Evolutionary conservation across 1,140 invertebrate species (phyloP).

Genomic region (Penaeus japonicus): DNA sequence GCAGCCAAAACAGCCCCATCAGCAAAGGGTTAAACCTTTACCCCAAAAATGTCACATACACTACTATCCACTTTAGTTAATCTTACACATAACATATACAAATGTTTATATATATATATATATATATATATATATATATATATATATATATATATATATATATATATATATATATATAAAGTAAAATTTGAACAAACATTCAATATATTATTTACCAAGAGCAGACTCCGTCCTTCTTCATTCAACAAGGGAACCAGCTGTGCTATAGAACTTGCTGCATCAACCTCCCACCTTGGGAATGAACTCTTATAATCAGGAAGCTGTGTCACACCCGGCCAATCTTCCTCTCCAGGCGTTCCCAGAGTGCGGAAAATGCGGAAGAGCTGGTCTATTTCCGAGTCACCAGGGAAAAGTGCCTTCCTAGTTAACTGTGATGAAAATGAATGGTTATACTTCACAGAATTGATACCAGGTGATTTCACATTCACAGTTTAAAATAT

Average conservation of each 20-base stretch:
- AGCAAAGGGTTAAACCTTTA: no score
- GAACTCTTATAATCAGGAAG: conserved; percentile 87
- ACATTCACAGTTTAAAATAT: neutral
- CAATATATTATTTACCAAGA: neutral
- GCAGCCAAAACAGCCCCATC: no score
- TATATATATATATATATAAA: no score
- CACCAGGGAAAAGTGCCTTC: conserved; percentile 87
- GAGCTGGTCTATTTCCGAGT: conserved; percentile 96
- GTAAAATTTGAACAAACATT: no score
- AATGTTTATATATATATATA: no score
- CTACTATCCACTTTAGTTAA: no score
- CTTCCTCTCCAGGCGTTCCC: conserved; percentile 85
- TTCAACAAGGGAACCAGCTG: conserved; percentile 59
- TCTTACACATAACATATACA: no score
- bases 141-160: no score
- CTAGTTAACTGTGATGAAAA: conserved; percentile 73
- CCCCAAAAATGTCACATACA: no score
- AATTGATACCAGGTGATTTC: no score
- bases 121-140: no score
- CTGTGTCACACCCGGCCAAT: conserved; percentile 83
- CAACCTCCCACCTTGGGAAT: conserved; percentile 85
- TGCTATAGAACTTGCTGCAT: conserved; percentile 59
- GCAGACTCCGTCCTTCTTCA: conserved; percentile 67
- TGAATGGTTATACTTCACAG: neutral
- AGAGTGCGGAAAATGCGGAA: conserved; percentile 91